Base-by-base conservation (phyloP, 2,797 vertebrate species). In the Nannoperca australis region DNA sequence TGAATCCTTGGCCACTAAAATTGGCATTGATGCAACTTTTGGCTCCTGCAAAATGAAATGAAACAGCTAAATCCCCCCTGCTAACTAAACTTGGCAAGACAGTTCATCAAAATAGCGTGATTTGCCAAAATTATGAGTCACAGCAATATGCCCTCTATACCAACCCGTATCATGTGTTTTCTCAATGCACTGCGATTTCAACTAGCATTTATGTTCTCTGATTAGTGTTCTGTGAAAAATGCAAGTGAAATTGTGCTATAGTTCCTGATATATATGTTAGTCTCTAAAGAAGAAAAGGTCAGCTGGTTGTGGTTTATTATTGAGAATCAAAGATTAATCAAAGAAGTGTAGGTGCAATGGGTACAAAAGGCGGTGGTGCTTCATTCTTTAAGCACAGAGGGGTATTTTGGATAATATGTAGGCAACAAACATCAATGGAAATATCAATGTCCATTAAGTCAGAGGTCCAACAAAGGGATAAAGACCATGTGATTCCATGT, bases 211-310 rank as follows among this genome's bases (percentile, higher is more conserved):
- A 62, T 71, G 11, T 47, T 56, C 10, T 59, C 60, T 55, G 49
- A 76, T 71, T 32, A 53, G 61, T 50, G 13, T 44, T 63, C 18
- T 78, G 30, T 58, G 4, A 78, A 47, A 62, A 44, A 47, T 45
- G 22, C n/a, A 22, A 44, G 22, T 65, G 34, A 75, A 53, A 69
- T 24, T 59, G 64, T 76, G 22, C 55, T 68, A 17, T 24, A 42
- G 62, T 56, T 80, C 51, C 17, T 24, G 27, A 50, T 55, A 36
- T 58, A 58, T 15, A 38, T 34, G 42, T 49, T 20, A 13, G 7
- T 70, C 54, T 79, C 36, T 64, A 40, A 73, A 60, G 61, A 75
- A 82, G 49, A 73, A 83, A 81, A 82, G 80, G 65, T 89, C 81
- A 81, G 54, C 32, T 47, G 64, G 55, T 49, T 63, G 45, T 22